Conservation (phyloP, 2,113 vertebrate species). For the Bothrops jararaca region DNA sequence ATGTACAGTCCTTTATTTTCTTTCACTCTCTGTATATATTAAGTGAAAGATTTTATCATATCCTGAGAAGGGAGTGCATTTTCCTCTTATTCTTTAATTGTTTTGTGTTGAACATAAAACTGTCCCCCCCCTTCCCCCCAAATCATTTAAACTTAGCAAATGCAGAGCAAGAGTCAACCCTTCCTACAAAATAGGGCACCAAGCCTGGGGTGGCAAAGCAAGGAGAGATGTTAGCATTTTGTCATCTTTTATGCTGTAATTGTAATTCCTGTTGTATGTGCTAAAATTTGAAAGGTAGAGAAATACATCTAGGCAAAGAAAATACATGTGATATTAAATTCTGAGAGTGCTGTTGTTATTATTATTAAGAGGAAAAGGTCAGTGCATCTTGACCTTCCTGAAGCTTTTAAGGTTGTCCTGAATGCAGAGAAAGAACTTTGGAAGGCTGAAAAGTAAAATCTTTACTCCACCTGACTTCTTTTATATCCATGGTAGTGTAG, state of each 20-base stretch:
- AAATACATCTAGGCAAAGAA: not conserved
- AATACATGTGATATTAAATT: not conserved
- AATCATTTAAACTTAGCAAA: not conserved
- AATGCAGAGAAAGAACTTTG: not conserved
- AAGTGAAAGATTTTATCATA: too few relatives aligned
- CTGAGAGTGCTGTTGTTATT: not conserved
- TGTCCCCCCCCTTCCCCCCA: not conserved
- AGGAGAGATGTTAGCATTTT: not conserved
- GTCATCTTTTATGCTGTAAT: not conserved
- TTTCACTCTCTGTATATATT: not conserved
- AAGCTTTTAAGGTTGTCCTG: not conserved
- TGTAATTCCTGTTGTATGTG: not conserved
- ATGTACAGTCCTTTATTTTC: conserved; percentile 67
- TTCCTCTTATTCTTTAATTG: not conserved
- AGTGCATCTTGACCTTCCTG: not conserved
- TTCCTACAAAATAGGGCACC: not conserved
- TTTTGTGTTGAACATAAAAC: not conserved
- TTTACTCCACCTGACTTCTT: not conserved
- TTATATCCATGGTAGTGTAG: not conserved
- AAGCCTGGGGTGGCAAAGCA: not conserved
- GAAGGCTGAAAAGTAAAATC: not conserved
- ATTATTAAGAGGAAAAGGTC: not conserved
- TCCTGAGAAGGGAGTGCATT: too few relatives aligned
- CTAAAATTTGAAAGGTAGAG: not conserved
- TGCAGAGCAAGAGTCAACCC: not conserved